Conservation (phyloP, 1,140 invertebrate genomes). For the Drusus annulatus region DNA sequence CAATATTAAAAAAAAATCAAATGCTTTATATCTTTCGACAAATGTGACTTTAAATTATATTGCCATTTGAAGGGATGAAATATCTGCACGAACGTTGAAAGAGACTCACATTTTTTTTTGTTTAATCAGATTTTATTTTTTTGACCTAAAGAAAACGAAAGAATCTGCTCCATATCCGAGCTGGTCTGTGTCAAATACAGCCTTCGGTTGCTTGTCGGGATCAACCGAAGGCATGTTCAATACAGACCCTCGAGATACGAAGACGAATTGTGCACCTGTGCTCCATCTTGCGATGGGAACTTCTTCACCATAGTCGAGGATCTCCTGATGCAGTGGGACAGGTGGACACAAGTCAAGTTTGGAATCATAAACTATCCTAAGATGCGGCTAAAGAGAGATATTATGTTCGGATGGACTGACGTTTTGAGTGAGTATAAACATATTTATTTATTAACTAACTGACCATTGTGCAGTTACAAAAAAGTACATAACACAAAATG, state of each 20-base stretch:
- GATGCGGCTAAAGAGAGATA: slow-evolving; percentile 63
- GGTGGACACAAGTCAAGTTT: slow-evolving; percentile 49
- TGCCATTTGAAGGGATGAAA: no score
- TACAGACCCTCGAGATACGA: background rate
- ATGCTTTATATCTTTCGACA: no score
- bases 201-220: background rate
- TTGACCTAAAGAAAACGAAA: slow-evolving; percentile 30
- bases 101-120: no score
- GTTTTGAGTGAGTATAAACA: slow-evolving; percentile 50
- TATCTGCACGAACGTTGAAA: no score
- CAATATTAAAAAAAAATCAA: no score
- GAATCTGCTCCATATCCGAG: slow-evolving; percentile 44
- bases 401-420: slow-evolving; percentile 66
- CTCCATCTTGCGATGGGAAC: slow-evolving; percentile 41
- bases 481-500: no score
- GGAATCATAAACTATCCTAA: slow-evolving; percentile 60
- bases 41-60: no score
- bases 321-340: slow-evolving; percentile 32
- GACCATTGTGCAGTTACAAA: no score
- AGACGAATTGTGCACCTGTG: slow-evolving; percentile 37
- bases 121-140: no score
- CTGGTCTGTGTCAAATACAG: slow-evolving; percentile 27
- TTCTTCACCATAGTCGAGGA: slow-evolving; percentile 48
- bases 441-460: no score
- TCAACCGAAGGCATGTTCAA: background rate